Evolutionary conservation across 2,888 invertebrate species (phyloP), one percentile per base, ranked within the genome.

Genomic region (Orchesella flavescens): DNA sequence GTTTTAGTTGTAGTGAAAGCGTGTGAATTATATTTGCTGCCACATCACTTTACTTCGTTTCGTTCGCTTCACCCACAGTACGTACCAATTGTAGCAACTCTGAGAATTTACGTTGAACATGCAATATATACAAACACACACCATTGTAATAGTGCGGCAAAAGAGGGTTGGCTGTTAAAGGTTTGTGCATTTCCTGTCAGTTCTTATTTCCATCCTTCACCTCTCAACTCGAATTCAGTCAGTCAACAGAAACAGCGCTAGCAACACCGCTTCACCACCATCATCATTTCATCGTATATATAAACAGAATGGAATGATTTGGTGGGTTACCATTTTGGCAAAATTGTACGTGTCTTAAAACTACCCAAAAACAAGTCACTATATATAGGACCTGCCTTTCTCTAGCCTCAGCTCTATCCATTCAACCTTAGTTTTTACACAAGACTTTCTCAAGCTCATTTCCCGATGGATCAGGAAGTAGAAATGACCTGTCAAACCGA

Each of bases 401-500:
- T 46, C 9, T 46, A 65, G 2, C 4, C 15, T 34, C 1, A 3
- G 5, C 44, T 5, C 66, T 43, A 1, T 13, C 53, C 19, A 21
- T 19, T 68, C 49, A 46, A 12, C 68, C 49, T 49, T 49, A 68
- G 68, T 68, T 68, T 61, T 53, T 78, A 63, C 71, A 59, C 24
- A 72, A 71, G 63, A 78, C 71, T 71, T 78, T 71, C 71, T 78
- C 78, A 34, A 78, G 78, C 78, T 78, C 78, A 78, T 78, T 78
- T 78, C 78, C 78, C 78, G 46, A 78, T 78, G 78, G 78, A 78
- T 78, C 78, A 71, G 78, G 78, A 78, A 78, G 78, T 78, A 78
- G 78, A 78, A 78, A 78, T 78, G 78, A 78, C 78, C 78, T 78
- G 78, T 78, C 78, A 78, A 78, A 78, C 71, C 78, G 78, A 78